Base-by-base conservation (phyloP, 2,888 invertebrate species). In the Eugnorisma glareosa region DNA sequence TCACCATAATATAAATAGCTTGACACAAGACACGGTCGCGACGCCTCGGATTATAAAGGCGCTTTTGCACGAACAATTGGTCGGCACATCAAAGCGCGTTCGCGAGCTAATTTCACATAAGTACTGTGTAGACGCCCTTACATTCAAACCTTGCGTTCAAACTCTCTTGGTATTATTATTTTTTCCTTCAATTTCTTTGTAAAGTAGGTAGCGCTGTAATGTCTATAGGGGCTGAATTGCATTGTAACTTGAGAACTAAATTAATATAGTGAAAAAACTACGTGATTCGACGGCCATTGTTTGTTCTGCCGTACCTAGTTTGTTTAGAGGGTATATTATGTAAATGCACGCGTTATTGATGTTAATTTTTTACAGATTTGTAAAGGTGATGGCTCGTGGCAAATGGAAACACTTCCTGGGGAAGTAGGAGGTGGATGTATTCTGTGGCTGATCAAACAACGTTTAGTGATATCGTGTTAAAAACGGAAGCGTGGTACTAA, bases 31-130 rank as follows among this genome's bases (percentile, higher is more conserved):
- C 86, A 91, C 84, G 88, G 89, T 89, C 89, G 90, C 91, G 90
- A 91, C 93, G 94, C 94, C 92, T 92, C 85, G 90, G 89, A 94
- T 94, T 95, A 94, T 94, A 95, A 95, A 95, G 93, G 91, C 93
- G 92, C 93, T 94, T 94, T 93, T 92, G 93, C 93, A 88, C 88
- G 89, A 90, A 95, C 95, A 95, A 96, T 95, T 94, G 94, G 93
- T 90, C 93, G 94, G 95, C 92, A 94, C 94, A 95, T 96, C 96
- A 96, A 96, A 96, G 96, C 90, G 85, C 63, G 92, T 90, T 92
- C 93, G 91, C 92, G 91, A 94, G 96, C 96, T 96, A 96, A 96
- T 96, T 96, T 96, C 94, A 95, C 94, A 94, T 95, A 96, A 96
- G 96, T 94, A 95, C 95, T 93, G 91, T 92, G 92, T 92, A 93